Evolutionary conservation across 2,113 vertebrate species (phyloP), one percentile per base, ranked within the genome.

Genomic region (Origma solitaria): DNA sequence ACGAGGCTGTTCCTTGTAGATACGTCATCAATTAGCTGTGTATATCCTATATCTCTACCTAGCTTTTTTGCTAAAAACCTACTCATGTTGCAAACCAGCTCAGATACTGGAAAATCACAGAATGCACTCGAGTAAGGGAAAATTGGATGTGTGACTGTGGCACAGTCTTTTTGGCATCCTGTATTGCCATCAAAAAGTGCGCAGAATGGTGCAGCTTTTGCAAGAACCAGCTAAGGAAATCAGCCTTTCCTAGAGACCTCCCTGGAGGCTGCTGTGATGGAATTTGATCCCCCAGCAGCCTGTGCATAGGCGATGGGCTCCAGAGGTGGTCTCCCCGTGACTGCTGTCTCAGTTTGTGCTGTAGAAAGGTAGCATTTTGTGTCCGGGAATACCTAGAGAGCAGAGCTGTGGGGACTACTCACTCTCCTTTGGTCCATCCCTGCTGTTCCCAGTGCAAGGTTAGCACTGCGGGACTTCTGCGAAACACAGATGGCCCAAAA

Each of bases 381-480:
- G 13, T 10, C 54, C 3, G 2, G 33, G 65, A 47, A 56, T 82
- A 56, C 65, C 69, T 40, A 40, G 38, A 56, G 17, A 76, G 44
- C 33, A 51, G 31, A 25, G 54, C 22, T 53, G 12, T 10, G 14
- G 54, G 33, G 10, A 40, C 37, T 11, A 2, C 40, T 45, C 0
- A 4, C 15, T 42, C 18, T 24, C 40, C 51, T 82, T 19, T 17
- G 60, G 60, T 83, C 33, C 60, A 21, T 9, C 42, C 35, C 68
- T 7, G 8, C 54, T 44, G 76, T 38, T 73, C 62, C 37, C 66
- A 33, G 28, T 2, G 37, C 54, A 54, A 70, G 19, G 42, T 58
- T 50, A 73, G 81, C 45, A 33, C 50, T 0, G 1, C 1, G 1
- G 45, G 62, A 54, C 51, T 89, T 31, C 9, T 13, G 35, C 0